These are phyloP conservation scores for Gnathonemus longibarbis DNA, from an alignment of 2,113 vertebrate genomes.

Conservation along the genomic window DNA sequence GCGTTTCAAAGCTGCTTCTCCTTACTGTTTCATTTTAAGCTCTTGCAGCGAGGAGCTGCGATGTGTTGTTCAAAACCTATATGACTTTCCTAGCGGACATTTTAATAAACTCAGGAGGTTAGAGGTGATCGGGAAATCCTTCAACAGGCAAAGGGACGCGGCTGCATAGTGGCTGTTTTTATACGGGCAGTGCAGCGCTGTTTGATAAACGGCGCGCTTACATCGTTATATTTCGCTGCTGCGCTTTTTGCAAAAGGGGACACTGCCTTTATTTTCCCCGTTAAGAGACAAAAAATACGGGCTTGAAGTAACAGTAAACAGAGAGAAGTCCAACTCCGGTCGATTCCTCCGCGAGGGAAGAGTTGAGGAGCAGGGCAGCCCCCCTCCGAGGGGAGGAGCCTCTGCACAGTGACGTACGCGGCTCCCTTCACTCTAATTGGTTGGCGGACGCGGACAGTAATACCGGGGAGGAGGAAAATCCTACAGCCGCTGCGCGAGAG, in stretches of 20 bases:
- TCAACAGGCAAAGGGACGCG: background rate
- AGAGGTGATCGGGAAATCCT: background rate
- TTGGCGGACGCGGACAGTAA: conserved; percentile 31
- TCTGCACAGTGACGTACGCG: conserved; percentile 24
- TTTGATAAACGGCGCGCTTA: background rate
- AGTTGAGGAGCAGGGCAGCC: conserved; percentile 26
- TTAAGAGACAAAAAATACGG: background rate
- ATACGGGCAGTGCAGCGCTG: background rate
- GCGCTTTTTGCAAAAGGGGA: background rate
- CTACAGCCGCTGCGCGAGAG: background rate
- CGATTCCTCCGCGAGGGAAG: background rate
- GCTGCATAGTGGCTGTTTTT: background rate
- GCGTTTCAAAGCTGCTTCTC: background rate
- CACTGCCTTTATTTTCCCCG: background rate
- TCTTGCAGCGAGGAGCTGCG: background rate
- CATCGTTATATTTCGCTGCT: background rate
- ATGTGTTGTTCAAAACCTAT: background rate
- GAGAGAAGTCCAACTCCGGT: conserved; percentile 19
- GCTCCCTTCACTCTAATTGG: conserved; percentile 27
- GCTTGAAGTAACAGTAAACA: conserved; percentile 24
- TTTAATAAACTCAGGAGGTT: background rate
- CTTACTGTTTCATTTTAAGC: background rate
- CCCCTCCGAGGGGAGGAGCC: conserved; percentile 30
- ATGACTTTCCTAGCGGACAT: background rate
- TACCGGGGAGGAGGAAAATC: conserved; percentile 2